A percentile compares a stretch with the other conserved stretches of the same genome.
phyloP scores from a whole-genome alignment of 2,888 invertebrate species.

The Lochmaea crataegi region DNA sequence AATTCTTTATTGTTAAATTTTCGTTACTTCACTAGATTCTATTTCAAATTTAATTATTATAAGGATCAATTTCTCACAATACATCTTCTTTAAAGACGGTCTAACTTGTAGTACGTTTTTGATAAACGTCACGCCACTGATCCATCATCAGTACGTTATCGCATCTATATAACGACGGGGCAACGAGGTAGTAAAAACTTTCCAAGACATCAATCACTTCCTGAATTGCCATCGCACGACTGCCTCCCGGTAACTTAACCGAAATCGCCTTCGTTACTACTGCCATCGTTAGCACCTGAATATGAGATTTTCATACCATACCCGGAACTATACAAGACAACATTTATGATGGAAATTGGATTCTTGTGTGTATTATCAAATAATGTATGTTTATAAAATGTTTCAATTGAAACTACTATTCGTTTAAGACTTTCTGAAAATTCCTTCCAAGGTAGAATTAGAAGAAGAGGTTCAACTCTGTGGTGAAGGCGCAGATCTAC shows the following conservation, averaged over 20 bases:
- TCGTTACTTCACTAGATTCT: too few relatives aligned
- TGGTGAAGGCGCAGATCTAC: too few relatives aligned
- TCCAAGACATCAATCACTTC: slow-evolving; percentile 55
- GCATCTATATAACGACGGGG: slow-evolving; percentile 49
- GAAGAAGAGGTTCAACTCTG: too few relatives aligned
- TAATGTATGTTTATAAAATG: too few relatives aligned
- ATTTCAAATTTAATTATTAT: neutral
- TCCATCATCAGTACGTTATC: slow-evolving; percentile 52
- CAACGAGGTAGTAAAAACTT: slow-evolving; percentile 50
- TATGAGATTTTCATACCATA: slow-evolving; percentile 34
- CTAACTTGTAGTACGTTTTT: neutral
- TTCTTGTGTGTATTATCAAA: neutral
- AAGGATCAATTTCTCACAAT: neutral
- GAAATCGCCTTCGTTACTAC: slow-evolving; percentile 35
- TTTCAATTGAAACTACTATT: too few relatives aligned
- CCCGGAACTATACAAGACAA: slow-evolving; percentile 9
- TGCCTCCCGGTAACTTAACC: slow-evolving; percentile 44
- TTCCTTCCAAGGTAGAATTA: too few relatives aligned
- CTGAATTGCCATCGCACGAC: slow-evolving; percentile 41
- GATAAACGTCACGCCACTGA: slow-evolving; percentile 33
- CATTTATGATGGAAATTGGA: slow-evolving; percentile 10
- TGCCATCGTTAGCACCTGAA: slow-evolving; percentile 46
- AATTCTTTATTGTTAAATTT: too few relatives aligned
- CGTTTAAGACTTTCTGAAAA: too few relatives aligned
- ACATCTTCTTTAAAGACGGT: neutral